Conservation (phyloP, 2,797 vertebrate species). For the Xenopus petersii region DNA sequence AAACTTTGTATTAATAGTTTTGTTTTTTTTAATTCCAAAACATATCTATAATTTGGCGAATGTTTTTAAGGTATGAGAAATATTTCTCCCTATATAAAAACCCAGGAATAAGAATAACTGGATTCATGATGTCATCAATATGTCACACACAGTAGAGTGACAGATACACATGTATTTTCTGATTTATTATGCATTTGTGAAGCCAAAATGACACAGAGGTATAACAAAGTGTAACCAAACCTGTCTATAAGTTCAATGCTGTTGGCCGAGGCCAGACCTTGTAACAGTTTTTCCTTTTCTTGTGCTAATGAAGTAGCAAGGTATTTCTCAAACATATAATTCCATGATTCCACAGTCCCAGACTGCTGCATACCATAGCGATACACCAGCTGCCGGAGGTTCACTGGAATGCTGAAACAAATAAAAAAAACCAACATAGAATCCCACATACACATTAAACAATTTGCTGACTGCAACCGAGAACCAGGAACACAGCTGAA, state of each 20-base stretch:
- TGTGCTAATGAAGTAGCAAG: constrained; percentile 77
- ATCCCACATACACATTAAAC: neutral
- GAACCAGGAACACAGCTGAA: neutral
- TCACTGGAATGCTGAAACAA: constrained; percentile 72
- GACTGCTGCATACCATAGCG: constrained; percentile 88
- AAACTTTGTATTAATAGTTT: no score
- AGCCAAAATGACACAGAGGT: no score
- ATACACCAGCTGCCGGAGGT: constrained; percentile 87
- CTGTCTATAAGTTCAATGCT: constrained; percentile 73
- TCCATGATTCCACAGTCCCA: constrained; percentile 70
- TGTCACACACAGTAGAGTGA: no score
- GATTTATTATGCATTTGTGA: no score
- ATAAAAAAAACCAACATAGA: constrained; percentile 35
- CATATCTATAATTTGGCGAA: no score
- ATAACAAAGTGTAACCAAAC: constrained; percentile 53
- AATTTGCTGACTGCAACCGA: neutral
- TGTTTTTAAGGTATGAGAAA: no score
- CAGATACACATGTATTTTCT: no score
- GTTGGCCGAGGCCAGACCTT: constrained; percentile 84
- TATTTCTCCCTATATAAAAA: no score
- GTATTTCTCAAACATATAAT: constrained; percentile 79
- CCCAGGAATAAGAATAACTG: no score
- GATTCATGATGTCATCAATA: no score
- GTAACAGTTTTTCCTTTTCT: constrained; percentile 94
- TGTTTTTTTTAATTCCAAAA: no score